Conservation (phyloP, 2,888 invertebrate species). For the Rhagium mordax region DNA sequence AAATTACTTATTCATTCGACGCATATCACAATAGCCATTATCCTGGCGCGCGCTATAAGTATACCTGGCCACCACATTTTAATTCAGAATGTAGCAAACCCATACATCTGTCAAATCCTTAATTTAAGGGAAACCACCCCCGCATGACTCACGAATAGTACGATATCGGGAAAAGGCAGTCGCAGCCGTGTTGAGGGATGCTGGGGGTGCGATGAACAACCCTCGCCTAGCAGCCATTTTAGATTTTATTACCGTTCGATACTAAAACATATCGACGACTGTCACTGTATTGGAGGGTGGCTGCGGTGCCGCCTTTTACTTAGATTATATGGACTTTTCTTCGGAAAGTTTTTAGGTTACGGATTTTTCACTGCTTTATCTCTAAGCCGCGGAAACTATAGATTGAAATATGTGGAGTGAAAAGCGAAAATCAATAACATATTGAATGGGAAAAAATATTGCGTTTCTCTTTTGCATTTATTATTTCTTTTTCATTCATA, state of each 20-base stretch:
- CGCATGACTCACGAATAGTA: conserved; percentile 60
- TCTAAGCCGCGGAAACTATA: not conserved
- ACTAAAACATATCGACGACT: conserved; percentile 68
- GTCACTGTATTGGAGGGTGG: conserved; percentile 50
- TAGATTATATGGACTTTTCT: conserved; percentile 11
- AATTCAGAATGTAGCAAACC: conserved; percentile 28
- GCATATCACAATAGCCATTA: conserved; percentile 23
- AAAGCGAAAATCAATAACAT: not conserved
- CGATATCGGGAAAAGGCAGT: conserved; percentile 34
- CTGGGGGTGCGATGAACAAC: conserved; percentile 51
- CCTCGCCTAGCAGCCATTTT: conserved; percentile 67
- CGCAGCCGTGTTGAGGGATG: conserved; percentile 40
- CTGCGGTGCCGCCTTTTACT: conserved; percentile 16
- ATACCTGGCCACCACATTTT: conserved; percentile 27
- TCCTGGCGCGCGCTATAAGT: conserved; percentile 12
- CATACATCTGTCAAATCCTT: conserved; percentile 56
- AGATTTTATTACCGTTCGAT: conserved; percentile 71
- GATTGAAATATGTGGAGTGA: not conserved
- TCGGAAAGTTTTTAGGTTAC: conserved; percentile 1
- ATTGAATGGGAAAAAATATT: not conserved
- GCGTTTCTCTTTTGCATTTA: no score
- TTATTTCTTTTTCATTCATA: no score
- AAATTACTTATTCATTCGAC: conserved; percentile 25
- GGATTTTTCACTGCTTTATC: conserved; percentile 4
- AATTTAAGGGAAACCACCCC: conserved; percentile 59